Base-by-base conservation (phyloP, 1,140 invertebrate genomes). In the Lordiphosa collinella region DNA sequence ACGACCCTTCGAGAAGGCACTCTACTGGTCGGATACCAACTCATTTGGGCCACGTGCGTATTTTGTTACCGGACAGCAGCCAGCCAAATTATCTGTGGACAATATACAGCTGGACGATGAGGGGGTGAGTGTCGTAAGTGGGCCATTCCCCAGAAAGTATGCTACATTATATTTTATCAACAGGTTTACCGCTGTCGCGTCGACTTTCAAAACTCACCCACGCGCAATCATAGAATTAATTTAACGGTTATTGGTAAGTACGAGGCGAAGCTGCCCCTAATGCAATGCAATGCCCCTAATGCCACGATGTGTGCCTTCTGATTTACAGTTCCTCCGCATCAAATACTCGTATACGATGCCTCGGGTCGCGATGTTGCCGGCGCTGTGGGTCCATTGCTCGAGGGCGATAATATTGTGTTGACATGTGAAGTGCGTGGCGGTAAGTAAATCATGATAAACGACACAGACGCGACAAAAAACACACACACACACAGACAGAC, bases 401-500 rank as follows among this genome's bases (percentile, higher is more conserved):
- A 97, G 89, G 95, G 94, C 41, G 91, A 93, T 59, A 93, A 94
- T 88, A 92, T 97, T 48, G 91, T 93, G 53, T 91, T 97, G 51
- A 94, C 94, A 44, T 97, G 96, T 89, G 95, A 97, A 92, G 95
- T 96, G 61, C 90, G 94, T 90, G 96, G 96, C 92, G 96, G 96
- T 97, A 92, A 93, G 92, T 91, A 67, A 69, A 74, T 84, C 78
- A 85, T 84, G 78, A 84, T 84, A 84, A 84, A 84, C 79, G 78
- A 84, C 78, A 84, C 69, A 82, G 56, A 60, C 56, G 48, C 72
- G 64, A 53, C n/a, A n/a, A n/a, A n/a, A n/a, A n/a, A n/a, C n/a
- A n/a, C 40, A 55, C 34, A 51, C 52, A 54, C 38, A 50, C 38
- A 53, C 35, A 49, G 29, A 35, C 71, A 54, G 67, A 67, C n/a